phyloP scores from a whole-genome alignment of 2,797 vertebrate species.

The Cirrhinus mrigala region DNA sequence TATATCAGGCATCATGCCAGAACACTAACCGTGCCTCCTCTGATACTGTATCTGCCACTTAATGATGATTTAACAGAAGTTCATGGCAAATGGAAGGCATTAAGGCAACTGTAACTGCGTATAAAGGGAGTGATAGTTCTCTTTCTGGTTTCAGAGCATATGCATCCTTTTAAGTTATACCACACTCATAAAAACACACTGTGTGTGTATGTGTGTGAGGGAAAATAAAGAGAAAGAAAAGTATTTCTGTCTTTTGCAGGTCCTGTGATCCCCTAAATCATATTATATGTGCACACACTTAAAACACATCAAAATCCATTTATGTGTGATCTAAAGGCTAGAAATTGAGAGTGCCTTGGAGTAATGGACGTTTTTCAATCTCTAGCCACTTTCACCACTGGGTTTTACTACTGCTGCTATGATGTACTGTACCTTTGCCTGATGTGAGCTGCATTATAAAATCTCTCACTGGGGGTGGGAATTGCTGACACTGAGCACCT shows the following conservation, averaged over 20 bases:
- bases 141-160: neutral
- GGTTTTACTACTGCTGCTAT: slow-evolving; percentile 27
- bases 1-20: neutral
- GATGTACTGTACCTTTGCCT: slow-evolving; percentile 25
- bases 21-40: neutral
- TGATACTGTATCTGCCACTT: neutral
- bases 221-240: neutral
- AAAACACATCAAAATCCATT: slow-evolving; percentile 20
- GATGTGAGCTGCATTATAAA: neutral
- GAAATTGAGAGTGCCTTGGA: slow-evolving; percentile 25
- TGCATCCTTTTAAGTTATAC: neutral
- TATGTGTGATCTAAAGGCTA: slow-evolving; percentile 28
- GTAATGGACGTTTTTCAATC: slow-evolving; percentile 13
- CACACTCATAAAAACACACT: neutral
- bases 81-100: neutral
- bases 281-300: slow-evolving; percentile 11
- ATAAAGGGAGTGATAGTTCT: neutral
- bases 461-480: neutral
- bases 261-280: neutral
- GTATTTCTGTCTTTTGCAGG: neutral
- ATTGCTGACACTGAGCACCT: slow-evolving; percentile 25
- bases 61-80: neutral
- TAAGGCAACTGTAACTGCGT: neutral
- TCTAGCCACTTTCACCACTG: neutral
- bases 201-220: neutral